Evolutionary conservation across 2,113 vertebrate species (phyloP).

Genomic region (Semnopithecus entellus): DNA sequence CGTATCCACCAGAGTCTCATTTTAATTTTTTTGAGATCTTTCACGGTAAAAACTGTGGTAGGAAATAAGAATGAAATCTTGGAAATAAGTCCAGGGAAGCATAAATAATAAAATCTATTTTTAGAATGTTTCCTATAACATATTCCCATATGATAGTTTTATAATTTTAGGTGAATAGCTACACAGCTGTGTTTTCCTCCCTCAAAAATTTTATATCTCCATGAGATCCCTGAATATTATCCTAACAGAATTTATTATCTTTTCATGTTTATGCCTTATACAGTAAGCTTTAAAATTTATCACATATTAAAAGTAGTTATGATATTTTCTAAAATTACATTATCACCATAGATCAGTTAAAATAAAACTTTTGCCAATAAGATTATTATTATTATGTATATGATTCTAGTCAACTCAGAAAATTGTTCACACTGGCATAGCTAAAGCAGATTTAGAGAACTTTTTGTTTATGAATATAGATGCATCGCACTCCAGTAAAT

Average conservation of each 20-base stretch:
- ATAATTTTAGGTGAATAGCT: constrained; percentile 5
- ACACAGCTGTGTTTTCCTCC: not conserved
- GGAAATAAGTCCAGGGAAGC: not conserved
- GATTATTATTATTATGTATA: not conserved
- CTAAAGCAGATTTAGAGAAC: not conserved
- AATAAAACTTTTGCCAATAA: not conserved
- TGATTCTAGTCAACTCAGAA: not conserved
- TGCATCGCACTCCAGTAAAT: not conserved
- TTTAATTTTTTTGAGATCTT: not conserved
- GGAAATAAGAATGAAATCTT: constrained; percentile 17
- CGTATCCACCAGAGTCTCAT: not conserved
- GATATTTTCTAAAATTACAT: not conserved
- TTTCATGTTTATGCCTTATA: constrained; percentile 34
- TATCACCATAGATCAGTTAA: constrained; percentile 31
- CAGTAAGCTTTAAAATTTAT: not conserved
- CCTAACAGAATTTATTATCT: not conserved
- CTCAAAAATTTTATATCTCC: constrained; percentile 13
- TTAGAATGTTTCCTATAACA: not conserved
- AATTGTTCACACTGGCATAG: not conserved
- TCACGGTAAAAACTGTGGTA: not conserved
- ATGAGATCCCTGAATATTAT: not conserved
- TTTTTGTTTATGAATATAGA: constrained; percentile 49
- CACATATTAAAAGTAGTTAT: constrained; percentile 35
- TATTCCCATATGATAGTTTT: not conserved
- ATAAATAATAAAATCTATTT: not conserved